Evolutionary conservation across 1,140 invertebrate genomes (phyloP), one percentile per base, ranked within the genome.

Genomic region (Bemisia tabaci): DNA sequence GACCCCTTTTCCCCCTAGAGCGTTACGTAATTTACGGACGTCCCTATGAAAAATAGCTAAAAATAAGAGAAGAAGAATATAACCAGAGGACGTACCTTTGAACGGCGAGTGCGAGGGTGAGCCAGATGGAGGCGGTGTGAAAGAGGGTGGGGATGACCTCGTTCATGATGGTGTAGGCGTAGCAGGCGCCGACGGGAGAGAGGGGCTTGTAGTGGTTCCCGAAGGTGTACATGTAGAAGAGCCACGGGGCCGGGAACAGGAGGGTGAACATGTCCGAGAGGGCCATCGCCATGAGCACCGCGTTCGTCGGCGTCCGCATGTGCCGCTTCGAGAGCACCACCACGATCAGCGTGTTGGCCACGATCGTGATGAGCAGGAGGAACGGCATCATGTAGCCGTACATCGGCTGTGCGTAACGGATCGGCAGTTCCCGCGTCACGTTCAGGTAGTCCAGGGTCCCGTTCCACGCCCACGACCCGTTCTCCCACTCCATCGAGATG

Each of bases 221-320:
- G 67, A 94, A 86, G 2, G 90, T 91, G 79, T 92, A 95, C 85
- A 94, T 91, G 77, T 95, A 93, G 74, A 93, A 86, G 12, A 92
- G 79, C 81, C 90, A 90, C 0, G 92, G 92, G 1, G 91, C 85
- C 0, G 92, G 91, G 74, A 92, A 89, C 22, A 94, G 80, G 70
- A 95, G 85, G 0, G 94, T 96, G 73, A 95, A 85, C 84, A 95
- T 88, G 79, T 97, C 94, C 68, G 90, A 91, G 0, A 97, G 81
- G 0, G 94, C 94, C 92, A 97, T 96, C 2, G 89, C 83, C 70
- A 87, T 80, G 0, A 89, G 75, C 2, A 89, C 82, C 1, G 81
- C 76, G 75, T 89, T 89, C 12, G 87, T 88, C 0, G 87, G 86
- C 1, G 85, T 74, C 26, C 85, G 76, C 86, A 88, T 87, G 71